Evolutionary conservation across 2,888 invertebrate species (phyloP), one percentile per base, ranked within the genome.

Genomic region (Nephrocerus scutellatus): DNA sequence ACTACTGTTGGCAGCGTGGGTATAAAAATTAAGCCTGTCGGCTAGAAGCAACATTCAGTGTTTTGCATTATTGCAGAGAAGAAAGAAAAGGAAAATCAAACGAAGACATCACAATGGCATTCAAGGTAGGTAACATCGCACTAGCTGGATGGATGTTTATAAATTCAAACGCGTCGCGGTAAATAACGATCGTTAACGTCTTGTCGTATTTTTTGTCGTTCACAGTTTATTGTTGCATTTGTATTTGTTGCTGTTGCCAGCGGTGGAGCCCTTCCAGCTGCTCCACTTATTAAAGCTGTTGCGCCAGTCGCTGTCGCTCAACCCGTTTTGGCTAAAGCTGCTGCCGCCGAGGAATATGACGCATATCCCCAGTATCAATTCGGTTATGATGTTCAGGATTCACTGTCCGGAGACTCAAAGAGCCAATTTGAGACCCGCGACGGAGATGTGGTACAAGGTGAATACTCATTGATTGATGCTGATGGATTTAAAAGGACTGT

Each of bases 371-470:
- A 59, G 33, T 59, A 59, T 53, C 59, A 57, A 44, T 67, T 51
- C 49, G 56, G 56, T 22, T 67, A 67, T 45, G 62, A 63, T 50
- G 60, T 66, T 6, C 58, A 63, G 43, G 67, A 67, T 40, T 25
- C 52, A 4, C 41, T 63, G 14, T 63, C 67, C 13, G 67, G 67
- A 7, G 66, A 67, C 43, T 60, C 61, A 31, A 67, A 67, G 53
- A 63, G 54, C 48, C 66, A 66, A 47, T 53, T 60, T 38, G 66
- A 67, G 53, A 57, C 59, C 32, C 63, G 66, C 24, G 60, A 63
- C 43, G 66, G 66, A 32, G 66, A 67, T 51, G 60, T 59, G 8
- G 66, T 67, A n/a, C 59, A 58, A 45, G 67, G 66, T 34, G 63
- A 65, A 46, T 67, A 67, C 48, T 63, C 66, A 3, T 49, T 67